Evolutionary conservation across 2,888 invertebrate species (phyloP), one percentile per base, ranked within the genome.

Genomic region (Melanophora roralis): DNA sequence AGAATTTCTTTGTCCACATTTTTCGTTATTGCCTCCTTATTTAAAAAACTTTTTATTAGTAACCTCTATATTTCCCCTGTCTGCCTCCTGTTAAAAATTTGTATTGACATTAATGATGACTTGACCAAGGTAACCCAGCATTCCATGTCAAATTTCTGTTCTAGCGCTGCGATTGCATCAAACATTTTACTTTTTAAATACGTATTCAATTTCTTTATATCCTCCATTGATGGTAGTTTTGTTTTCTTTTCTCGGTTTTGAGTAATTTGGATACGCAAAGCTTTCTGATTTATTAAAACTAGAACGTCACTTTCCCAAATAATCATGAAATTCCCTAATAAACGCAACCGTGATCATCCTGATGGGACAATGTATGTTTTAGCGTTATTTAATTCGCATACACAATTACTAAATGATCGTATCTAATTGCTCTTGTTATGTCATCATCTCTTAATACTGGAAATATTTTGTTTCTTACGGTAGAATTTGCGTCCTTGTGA

Each of bases 391-490:
- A 40, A 27, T 62, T 71, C 8, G 40, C 49, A 38, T 47, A 49
- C 51, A 45, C 49, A 9, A 60, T 60, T 4, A 71, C 49, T 12
- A 71, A 14, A 12, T 71, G 60, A 62, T 71, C 71, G n/a, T 49
- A 71, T 23, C 60, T 14, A 11, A 71, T 43, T 1, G 55, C n/a
- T 45, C n/a, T 43, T 6, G 34, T 55, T 19, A 45, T n/a, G 2
- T 43, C 11, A 9, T 67, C 45, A 9, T 55, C 21, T 19, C 43
- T 40, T 32, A 67, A 8, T 8, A 67, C 43, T 2, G 55, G 67
- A 2, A 67, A 65, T 19, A 67, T 34, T 47, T 47, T 47, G 3
- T 16, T 23, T 47, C 23, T 47, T 11, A 47, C 1, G 11, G 47
- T 23, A 47, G 27, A 16, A n/a, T 43, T 67, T 7, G 67, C 67